Evolutionary conservation across 2,113 vertebrate species (phyloP).

Genomic region (Gracilinanus agilis): DNA sequence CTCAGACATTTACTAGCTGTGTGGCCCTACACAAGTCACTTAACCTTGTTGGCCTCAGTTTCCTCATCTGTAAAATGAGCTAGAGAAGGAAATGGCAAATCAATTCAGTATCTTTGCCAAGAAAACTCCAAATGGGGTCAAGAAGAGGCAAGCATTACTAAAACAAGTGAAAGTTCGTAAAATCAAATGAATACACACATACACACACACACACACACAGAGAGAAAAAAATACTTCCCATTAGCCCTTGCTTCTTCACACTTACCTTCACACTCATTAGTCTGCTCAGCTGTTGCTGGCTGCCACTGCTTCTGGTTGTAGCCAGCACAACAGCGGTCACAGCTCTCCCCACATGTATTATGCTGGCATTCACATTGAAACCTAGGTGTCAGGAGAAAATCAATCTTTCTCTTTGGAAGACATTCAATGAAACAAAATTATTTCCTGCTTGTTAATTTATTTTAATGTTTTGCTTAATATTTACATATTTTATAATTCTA

Average conservation of each 20-base stretch:
- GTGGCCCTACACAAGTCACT: too few relatives aligned
- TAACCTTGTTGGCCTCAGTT: too few relatives aligned
- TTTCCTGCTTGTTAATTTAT: background rate
- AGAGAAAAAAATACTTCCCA: rapidly evolving
- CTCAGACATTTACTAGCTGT: too few relatives aligned
- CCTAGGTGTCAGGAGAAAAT: slow-evolving; percentile 77
- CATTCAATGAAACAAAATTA: background rate
- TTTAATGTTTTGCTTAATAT: slow-evolving; percentile 10
- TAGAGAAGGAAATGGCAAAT: too few relatives aligned
- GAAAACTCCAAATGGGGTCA: too few relatives aligned
- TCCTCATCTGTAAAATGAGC: too few relatives aligned
- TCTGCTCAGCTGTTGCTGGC: slow-evolving; percentile 85
- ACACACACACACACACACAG: background rate
- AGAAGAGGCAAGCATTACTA: too few relatives aligned
- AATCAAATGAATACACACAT: background rate
- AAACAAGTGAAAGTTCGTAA: background rate
- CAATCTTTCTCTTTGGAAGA: background rate
- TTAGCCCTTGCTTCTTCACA: background rate
- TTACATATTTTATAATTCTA: background rate
- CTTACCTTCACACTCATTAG: slow-evolving; percentile 92
- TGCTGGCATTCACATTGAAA: slow-evolving; percentile 93
- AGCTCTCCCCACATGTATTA: slow-evolving; percentile 95
- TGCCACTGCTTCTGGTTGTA: slow-evolving; percentile 93
- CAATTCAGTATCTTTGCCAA: too few relatives aligned
- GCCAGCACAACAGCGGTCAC: slow-evolving; percentile 92